Evolutionary conservation across 2,797 vertebrate species (phyloP).

Genomic region (Momotus momota): DNA sequence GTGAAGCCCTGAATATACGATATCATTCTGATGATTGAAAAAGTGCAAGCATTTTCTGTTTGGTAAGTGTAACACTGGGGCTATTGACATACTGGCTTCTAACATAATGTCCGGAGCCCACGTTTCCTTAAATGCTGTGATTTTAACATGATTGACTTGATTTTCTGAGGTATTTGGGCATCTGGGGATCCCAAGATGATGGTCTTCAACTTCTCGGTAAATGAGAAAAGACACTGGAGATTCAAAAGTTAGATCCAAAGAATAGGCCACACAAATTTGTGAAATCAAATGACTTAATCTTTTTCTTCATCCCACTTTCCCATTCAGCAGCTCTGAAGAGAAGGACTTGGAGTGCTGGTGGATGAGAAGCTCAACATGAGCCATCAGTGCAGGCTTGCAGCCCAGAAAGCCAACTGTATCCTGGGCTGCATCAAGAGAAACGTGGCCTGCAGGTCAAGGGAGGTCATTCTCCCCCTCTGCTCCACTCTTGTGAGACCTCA

Average conservation of each 20-base stretch:
- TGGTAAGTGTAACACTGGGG: background rate
- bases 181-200: background rate
- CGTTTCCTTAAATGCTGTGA: background rate
- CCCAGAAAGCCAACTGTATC: too few relatives aligned
- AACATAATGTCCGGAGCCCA: background rate
- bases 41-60: slow-evolving; percentile 3
- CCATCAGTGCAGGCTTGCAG: too few relatives aligned
- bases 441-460: too few relatives aligned
- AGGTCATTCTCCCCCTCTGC: too few relatives aligned
- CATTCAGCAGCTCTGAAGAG: too few relatives aligned
- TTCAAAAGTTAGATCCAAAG: background rate
- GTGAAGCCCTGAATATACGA: background rate
- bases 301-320: background rate
- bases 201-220: background rate
- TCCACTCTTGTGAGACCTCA: too few relatives aligned
- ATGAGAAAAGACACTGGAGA: background rate
- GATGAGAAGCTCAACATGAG: too few relatives aligned
- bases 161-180: background rate
- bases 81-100: background rate
- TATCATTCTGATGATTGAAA: background rate
- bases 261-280: background rate
- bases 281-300: background rate
- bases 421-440: too few relatives aligned
- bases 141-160: background rate
- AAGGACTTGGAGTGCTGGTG: too few relatives aligned